Evolutionary conservation across 2,888 invertebrate species (phyloP).

Genomic region (Sinotaia quadrata): DNA sequence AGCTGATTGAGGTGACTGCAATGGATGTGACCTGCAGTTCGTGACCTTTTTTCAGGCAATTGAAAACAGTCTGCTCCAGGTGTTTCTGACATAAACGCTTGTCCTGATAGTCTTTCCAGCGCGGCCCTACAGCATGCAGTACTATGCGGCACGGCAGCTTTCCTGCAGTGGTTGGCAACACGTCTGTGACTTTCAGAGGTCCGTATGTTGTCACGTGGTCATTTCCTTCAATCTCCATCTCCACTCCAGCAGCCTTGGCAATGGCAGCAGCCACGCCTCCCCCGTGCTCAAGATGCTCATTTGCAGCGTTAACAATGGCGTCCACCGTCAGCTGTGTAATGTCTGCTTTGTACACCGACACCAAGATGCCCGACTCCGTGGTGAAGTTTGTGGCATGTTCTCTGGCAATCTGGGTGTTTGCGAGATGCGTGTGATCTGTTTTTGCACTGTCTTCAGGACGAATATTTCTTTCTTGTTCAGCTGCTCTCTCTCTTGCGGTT

Average conservation of each 20-base stretch:
- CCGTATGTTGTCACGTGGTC: not conserved
- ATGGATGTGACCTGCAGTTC: not conserved
- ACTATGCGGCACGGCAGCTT: slow-evolving; percentile 21
- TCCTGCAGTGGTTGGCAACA: slow-evolving; percentile 29
- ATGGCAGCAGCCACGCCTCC: too few relatives aligned
- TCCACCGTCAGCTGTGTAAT: slow-evolving; percentile 18
- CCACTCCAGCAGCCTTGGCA: slow-evolving; percentile 11
- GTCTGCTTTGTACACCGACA: too few relatives aligned
- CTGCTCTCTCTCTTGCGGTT: too few relatives aligned
- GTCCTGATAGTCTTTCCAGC: slow-evolving; percentile 29
- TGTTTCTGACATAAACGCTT: slow-evolving; percentile 1
- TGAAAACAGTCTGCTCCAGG: slow-evolving; percentile 5
- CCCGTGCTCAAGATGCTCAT: too few relatives aligned
- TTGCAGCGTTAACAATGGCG: too few relatives aligned
- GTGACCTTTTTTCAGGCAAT: slow-evolving; percentile 2
- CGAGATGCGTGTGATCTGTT: too few relatives aligned
- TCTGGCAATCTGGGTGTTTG: too few relatives aligned
- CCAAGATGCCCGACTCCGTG: too few relatives aligned
- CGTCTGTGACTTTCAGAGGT: too few relatives aligned
- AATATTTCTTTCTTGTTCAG: too few relatives aligned
- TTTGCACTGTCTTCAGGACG: too few relatives aligned
- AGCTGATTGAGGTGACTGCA: not conserved
- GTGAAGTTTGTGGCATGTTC: too few relatives aligned
- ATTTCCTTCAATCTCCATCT: not conserved
- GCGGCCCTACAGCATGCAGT: slow-evolving; percentile 35